Conservation (phyloP, 1,140 invertebrate species). For the Probaryconus sp. region DNA sequence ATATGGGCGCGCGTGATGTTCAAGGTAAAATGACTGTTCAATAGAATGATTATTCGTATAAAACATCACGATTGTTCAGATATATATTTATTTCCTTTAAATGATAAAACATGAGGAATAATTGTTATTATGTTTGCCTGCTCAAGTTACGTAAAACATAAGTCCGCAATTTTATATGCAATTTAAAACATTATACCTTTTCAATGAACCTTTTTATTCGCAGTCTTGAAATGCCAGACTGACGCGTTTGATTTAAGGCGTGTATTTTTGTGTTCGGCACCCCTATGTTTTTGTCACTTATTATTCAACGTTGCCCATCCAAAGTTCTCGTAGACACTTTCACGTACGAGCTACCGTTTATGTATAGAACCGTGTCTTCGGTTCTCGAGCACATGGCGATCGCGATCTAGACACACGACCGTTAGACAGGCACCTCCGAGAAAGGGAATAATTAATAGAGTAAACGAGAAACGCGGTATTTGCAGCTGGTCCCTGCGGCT, state of each 20-base stretch:
- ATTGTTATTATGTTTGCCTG: not conserved
- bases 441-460: constrained; percentile 64
- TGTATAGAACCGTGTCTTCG: constrained; percentile 48
- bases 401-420: constrained; percentile 53
- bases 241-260: constrained; percentile 5
- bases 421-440: constrained; percentile 52
- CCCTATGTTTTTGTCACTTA: constrained; percentile 36
- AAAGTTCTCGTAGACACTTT: constrained; percentile 41
- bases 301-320: constrained; percentile 32
- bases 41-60: constrained; percentile 34
- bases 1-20: constrained; percentile 45
- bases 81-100: constrained; percentile 14
- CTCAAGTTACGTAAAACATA: constrained; percentile 10
- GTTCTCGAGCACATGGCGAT: constrained; percentile 54
- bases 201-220: too few species aligned
- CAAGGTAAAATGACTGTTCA: constrained; percentile 41
- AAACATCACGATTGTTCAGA: constrained; percentile 6
- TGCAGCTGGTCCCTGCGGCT: constrained; percentile 70
- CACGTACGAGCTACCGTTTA: constrained; percentile 35
- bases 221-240: not conserved
- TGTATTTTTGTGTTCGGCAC: constrained; percentile 23
- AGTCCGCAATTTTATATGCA: too few species aligned
- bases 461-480: constrained; percentile 54
- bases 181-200: too few species aligned
- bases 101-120: not conserved